phyloP scores from a whole-genome alignment of 2,888 invertebrate genomes.

The Eupithecia insigniata region DNA sequence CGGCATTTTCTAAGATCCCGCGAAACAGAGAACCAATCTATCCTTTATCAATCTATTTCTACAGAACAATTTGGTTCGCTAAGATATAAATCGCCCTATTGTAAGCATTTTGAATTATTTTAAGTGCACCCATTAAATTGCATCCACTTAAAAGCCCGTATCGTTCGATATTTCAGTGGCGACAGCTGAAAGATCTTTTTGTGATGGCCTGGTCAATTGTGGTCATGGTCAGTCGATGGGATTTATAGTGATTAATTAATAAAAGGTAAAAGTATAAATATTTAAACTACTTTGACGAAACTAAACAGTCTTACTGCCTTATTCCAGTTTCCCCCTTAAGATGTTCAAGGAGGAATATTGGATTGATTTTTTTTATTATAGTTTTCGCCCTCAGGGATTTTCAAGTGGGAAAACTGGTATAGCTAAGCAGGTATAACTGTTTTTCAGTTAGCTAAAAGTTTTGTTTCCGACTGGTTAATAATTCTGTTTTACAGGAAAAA shows the following conservation, averaged over 20 bases:
- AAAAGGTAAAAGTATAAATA: not conserved
- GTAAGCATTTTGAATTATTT: conserved; percentile 47
- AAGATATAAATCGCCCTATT: conserved; percentile 35
- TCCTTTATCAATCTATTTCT: conserved; percentile 38
- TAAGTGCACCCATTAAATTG: conserved; percentile 47
- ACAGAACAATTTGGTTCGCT: conserved; percentile 38
- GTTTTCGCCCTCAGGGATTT: too few relatives aligned
- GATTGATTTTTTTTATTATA: too few relatives aligned
- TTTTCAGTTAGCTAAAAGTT: not conserved
- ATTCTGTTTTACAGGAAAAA: not conserved
- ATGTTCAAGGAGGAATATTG: too few relatives aligned
- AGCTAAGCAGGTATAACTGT: not conserved
- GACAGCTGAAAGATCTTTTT: conserved; percentile 69
- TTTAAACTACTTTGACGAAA: too few relatives aligned
- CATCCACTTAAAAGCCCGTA: conserved; percentile 48
- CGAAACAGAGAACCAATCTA: conserved; percentile 25
- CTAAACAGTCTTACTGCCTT: too few relatives aligned
- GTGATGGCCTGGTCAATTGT: conserved; percentile 19
- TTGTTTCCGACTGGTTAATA: not conserved
- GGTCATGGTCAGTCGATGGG: conserved; percentile 7
- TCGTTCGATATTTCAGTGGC: conserved; percentile 60
- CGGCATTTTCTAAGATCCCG: conserved; percentile 13
- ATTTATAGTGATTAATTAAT: not conserved
- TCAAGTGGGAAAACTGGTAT: too few relatives aligned
- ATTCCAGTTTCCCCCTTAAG: too few relatives aligned